phyloP scores from a whole-genome alignment of 1,140 invertebrate species.

The Drepana arcuata region DNA sequence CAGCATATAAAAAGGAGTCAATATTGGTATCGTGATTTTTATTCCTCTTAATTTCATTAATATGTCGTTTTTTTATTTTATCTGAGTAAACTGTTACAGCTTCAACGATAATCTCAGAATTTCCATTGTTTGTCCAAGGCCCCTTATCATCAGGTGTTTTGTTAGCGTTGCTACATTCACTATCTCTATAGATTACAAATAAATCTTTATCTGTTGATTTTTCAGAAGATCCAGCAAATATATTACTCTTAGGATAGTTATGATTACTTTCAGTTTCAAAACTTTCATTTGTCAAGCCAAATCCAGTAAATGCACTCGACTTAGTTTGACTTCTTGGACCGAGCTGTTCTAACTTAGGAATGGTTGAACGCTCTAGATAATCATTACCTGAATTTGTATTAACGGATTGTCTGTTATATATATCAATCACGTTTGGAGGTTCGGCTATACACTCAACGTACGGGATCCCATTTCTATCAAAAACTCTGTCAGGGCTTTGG shows the following conservation, averaged over 20 bases:
- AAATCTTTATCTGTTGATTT: slow-evolving; percentile 35
- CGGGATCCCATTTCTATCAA: too few species aligned
- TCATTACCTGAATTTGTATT: slow-evolving; percentile 7
- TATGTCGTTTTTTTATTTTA: neutral
- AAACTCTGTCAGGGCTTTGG: too few species aligned
- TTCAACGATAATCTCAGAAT: slow-evolving; percentile 7
- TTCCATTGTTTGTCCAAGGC: slow-evolving; percentile 7
- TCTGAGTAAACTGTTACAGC: slow-evolving; percentile 2
- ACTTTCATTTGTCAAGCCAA: slow-evolving; percentile 1
- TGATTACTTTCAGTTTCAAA: slow-evolving; percentile 2
- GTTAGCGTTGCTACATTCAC: slow-evolving; percentile 17
- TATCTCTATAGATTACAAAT: slow-evolving; percentile 44
- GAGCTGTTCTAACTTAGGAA: too few species aligned
- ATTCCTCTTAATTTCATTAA: neutral
- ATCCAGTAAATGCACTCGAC: slow-evolving; percentile 5
- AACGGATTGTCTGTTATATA: slow-evolving; percentile 23
- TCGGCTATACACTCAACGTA: too few species aligned
- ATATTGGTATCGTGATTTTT: neutral
- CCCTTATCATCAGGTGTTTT: slow-evolving; percentile 10
- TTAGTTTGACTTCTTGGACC: slow-evolving; percentile 4
- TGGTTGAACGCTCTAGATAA: too few species aligned
- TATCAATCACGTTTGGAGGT: slow-evolving; percentile 22
- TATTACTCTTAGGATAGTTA: neutral
- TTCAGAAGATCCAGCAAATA: slow-evolving; percentile 7
- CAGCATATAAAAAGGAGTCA: neutral